Percentiles rank a stretch among this genome's conserved stretches.
These are phyloP conservation scores for Conomelus anceps DNA, from an alignment of 2,888 invertebrate genomes.

Conservation along the genomic window DNA sequence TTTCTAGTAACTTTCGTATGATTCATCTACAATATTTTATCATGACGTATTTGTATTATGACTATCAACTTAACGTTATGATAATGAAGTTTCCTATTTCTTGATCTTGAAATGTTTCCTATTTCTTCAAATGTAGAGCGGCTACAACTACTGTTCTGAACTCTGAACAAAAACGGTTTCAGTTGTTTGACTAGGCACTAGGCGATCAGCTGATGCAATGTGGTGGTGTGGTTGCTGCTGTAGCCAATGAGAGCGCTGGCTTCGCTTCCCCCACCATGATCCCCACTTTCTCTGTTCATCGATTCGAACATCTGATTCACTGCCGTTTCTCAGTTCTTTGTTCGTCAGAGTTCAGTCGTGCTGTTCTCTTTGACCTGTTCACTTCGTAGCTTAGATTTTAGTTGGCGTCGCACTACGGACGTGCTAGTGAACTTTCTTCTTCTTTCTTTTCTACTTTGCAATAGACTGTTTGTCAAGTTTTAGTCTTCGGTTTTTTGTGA, in stretches of 20 bases:
- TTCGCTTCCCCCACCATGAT: not conserved
- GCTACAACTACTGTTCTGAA: not conserved
- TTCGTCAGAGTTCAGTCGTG: not conserved
- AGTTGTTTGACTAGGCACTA: conserved; percentile 21
- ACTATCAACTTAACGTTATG: not conserved
- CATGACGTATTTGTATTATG: not conserved
- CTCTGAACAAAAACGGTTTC: not conserved
- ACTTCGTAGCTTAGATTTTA: not conserved
- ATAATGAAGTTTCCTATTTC: not conserved
- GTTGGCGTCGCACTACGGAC: not conserved
- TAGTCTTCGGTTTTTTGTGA: not conserved
- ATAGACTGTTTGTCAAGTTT: not conserved
- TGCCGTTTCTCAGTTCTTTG: not conserved
- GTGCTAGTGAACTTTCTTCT: not conserved
- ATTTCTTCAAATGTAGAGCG: not conserved
- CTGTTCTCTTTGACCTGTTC: not conserved
- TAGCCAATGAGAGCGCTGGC: conserved; percentile 12
- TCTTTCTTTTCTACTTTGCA: not conserved
- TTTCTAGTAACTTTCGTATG: too few species aligned
- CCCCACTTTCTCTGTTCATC: conserved; percentile 9
- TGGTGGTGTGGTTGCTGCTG: conserved; percentile 11
- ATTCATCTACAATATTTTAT: too few species aligned
- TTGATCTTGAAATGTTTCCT: not conserved
- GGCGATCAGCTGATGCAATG: conserved; percentile 26
- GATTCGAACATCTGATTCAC: not conserved